These are phyloP conservation scores for Timema podura DNA, from an alignment of 2,888 invertebrate species.

Conservation along the genomic window DNA sequence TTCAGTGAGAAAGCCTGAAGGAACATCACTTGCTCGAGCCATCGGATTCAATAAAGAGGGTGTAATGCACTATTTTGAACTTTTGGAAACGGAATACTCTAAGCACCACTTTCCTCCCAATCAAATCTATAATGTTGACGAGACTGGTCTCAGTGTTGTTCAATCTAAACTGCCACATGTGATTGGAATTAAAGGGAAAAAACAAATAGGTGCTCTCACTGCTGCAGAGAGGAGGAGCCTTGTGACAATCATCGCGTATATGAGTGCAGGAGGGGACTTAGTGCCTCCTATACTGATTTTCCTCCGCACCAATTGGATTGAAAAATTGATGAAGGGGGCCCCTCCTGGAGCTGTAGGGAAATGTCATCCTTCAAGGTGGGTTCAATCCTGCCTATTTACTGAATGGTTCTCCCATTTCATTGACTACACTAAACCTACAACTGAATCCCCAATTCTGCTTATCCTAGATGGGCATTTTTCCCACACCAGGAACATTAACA, in stretches of 20 bases:
- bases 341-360: conserved; percentile 17
- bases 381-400: conserved; percentile 8
- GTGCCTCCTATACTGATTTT: conserved; percentile 27
- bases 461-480: conserved; percentile 2
- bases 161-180: conserved; percentile 18
- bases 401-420: conserved; percentile 7
- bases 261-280: conserved; percentile 23
- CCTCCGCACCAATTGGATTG: conserved; percentile 17
- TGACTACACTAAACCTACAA: neutral
- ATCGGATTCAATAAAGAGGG: conserved; percentile 11
- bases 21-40: conserved; percentile 11
- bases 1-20: conserved; percentile 6
- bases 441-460: conserved; percentile 1
- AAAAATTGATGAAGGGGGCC: conserved; percentile 16
- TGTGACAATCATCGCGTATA: conserved; percentile 22
- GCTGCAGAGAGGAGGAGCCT: conserved; percentile 21
- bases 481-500: neutral
- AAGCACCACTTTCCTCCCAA: neutral
- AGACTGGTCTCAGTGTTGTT: conserved; percentile 23
- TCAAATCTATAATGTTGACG: conserved; percentile 24
- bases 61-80: conserved; percentile 17
- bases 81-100: conserved; percentile 3
- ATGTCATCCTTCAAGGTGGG: conserved; percentile 20
- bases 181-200: conserved; percentile 13
- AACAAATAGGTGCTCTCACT: conserved; percentile 13